phyloP scores from a whole-genome alignment of 2,113 vertebrate genomes.

The Clarias gariepinus region DNA sequence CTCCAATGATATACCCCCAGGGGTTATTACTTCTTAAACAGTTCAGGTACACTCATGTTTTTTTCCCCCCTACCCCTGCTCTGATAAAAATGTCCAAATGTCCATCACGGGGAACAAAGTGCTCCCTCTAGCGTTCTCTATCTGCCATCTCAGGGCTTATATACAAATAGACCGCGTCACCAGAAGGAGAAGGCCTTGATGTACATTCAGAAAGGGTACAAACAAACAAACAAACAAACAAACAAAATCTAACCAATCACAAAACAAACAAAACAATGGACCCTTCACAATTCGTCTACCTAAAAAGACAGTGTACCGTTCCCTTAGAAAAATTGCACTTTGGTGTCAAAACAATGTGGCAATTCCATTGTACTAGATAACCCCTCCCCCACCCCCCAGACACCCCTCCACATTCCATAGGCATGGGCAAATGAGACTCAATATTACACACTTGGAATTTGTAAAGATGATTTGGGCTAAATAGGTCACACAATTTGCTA shows the following conservation, averaged over 20 bases:
- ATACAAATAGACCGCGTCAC: conserved; percentile 47
- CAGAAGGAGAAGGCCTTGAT: conserved; percentile 63
- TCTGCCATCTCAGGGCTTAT: conserved; percentile 48
- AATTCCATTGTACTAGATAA: conserved; percentile 44
- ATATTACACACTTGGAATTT: conserved; percentile 31
- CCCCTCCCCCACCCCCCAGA: not conserved
- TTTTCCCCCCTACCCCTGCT: conserved; percentile 42
- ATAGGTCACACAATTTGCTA: conserved; percentile 34
- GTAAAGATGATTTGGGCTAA: conserved; percentile 36
- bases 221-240: conserved; percentile 42
- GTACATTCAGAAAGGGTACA: conserved; percentile 70
- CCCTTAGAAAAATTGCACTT: conserved; percentile 81
- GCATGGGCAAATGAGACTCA: conserved; percentile 41
- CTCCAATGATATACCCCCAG: conserved; percentile 34
- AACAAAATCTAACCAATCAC: conserved; percentile 18
- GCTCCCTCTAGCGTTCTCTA: conserved; percentile 66
- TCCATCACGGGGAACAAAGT: conserved; percentile 48
- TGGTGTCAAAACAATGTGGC: conserved; percentile 74
- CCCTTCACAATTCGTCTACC: conserved; percentile 34
- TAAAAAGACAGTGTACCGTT: conserved; percentile 55
- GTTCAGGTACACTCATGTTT: conserved; percentile 50
- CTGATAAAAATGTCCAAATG: conserved; percentile 38
- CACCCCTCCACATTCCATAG: conserved; percentile 46
- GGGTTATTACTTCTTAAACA: conserved; percentile 44
- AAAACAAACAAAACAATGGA: conserved; percentile 7